A percentile compares a stretch with the other conserved stretches of the same genome.
Conservation (phyloP, 2,797 vertebrate species). For the Pangasius mekongensis region DNA sequence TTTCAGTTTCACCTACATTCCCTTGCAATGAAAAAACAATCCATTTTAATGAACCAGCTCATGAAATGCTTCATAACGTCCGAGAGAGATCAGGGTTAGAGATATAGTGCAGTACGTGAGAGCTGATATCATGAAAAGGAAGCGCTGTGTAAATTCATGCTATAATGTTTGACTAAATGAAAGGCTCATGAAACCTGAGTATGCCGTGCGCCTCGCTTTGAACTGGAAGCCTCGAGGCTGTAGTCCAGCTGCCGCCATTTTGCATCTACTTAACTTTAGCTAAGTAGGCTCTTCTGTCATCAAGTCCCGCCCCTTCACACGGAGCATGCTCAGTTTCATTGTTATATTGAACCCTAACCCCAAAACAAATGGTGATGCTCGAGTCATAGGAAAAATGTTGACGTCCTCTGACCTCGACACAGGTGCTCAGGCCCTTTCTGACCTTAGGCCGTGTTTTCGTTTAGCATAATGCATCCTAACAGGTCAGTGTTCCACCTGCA, state of each 20-base stretch:
- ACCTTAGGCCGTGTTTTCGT: conserved; percentile 18
- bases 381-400: not conserved
- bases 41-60: not conserved
- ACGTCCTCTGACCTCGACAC: not conserved
- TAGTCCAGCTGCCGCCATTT: conserved; percentile 43
- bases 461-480: conserved; percentile 7
- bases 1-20: not conserved
- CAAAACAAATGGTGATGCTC: not conserved
- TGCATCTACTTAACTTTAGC: conserved; percentile 54
- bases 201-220: conserved; percentile 20
- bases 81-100: not conserved
- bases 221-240: conserved; percentile 41
- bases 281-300: conserved; percentile 50
- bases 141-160: conserved; percentile 16
- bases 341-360: not conserved
- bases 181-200: conserved; percentile 35
- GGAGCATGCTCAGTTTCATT: not conserved
- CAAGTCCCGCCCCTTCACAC: conserved; percentile 10
- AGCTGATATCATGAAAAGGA: conserved; percentile 9
- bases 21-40: not conserved
- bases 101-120: not conserved
- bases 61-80: not conserved
- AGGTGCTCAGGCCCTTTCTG: conserved; percentile 36
- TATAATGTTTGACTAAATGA: conserved; percentile 30
- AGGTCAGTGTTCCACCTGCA: conserved; percentile 41